These are phyloP conservation scores for Festucalex cinctus DNA, from an alignment of 2,113 vertebrate genomes.

Conservation along the genomic window DNA sequence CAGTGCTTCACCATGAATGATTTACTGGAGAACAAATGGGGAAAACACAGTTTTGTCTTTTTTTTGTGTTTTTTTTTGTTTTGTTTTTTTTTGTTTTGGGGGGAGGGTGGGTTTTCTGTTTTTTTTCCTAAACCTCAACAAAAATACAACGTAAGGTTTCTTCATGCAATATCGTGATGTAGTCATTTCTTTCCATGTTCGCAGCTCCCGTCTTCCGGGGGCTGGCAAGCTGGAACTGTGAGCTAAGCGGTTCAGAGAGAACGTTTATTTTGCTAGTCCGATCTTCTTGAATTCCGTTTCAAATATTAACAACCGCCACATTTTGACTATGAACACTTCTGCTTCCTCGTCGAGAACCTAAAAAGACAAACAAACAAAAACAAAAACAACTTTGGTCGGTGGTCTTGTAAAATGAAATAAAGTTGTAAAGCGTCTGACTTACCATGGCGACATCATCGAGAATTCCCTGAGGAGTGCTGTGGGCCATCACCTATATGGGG, in stretches of 20 bases:
- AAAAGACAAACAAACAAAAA: conserved; percentile 17
- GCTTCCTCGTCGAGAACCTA: conserved; percentile 99
- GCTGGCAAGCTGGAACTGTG: conserved; percentile 13
- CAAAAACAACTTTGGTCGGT: neutral
- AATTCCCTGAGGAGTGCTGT: conserved; percentile 97
- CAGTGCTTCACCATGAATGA: conserved; percentile 49
- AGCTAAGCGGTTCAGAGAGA: conserved; percentile 23
- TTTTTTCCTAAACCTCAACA: conserved; percentile 22
- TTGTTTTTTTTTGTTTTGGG: conserved; percentile 13
- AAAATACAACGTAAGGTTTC: conserved; percentile 40
- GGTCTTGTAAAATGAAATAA: too few relatives aligned
- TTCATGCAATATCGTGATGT: conserved; percentile 55
- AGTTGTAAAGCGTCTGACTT: conserved; percentile 52
- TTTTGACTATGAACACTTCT: conserved; percentile 99
- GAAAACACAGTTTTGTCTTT: conserved; percentile 22
- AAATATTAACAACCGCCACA: conserved; percentile 99
- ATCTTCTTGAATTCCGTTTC: conserved; percentile 99
- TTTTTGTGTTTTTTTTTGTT: conserved; percentile 19
- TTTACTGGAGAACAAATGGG: conserved; percentile 37
- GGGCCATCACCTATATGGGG: conserved; percentile 88
- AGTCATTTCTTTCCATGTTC: conserved; percentile 19
- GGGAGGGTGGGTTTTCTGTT: neutral
- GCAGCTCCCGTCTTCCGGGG: conserved; percentile 29
- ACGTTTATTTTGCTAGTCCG: conserved; percentile 92
- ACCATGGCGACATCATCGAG: conserved; percentile 99